A percentile compares a stretch with the other conserved stretches of the same genome.
Evolutionary conservation across 2,113 vertebrate species (phyloP).

Genomic region (Syngnathus typhle): DNA sequence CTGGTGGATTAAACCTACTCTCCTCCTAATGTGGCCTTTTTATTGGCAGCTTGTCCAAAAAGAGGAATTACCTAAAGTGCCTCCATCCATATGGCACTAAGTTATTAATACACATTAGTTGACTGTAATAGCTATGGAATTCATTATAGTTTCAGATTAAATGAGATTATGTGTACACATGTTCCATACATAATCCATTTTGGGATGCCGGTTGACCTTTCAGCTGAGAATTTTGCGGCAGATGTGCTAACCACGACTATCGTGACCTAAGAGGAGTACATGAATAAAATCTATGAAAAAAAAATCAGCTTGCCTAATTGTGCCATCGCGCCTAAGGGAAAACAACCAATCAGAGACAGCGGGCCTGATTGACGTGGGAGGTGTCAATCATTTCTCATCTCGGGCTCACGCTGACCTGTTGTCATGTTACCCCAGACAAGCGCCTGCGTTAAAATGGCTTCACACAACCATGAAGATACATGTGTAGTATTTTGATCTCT

Average conservation of each 20-base stretch:
- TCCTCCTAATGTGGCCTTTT: slow-evolving; percentile 36
- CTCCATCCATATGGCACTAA: slow-evolving; percentile 56
- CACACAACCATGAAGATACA: neutral
- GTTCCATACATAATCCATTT: neutral
- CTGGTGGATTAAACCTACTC: slow-evolving; percentile 51
- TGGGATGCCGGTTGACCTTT: neutral
- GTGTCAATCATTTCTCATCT: neutral
- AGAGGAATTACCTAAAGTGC: slow-evolving; percentile 60
- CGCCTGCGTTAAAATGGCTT: too few species aligned
- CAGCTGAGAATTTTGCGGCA: neutral
- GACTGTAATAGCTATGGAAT: slow-evolving; percentile 58
- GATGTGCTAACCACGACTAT: neutral
- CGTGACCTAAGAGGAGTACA: neutral
- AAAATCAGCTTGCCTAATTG: too few species aligned
- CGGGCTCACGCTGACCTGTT: too few species aligned
- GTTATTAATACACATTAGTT: slow-evolving; percentile 68
- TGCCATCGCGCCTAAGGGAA: too few species aligned
- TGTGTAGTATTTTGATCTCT: slow-evolving; percentile 23
- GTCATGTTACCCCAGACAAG: too few species aligned
- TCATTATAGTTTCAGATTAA: slow-evolving; percentile 61
- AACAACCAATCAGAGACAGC: too few species aligned
- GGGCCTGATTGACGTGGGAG: too few species aligned
- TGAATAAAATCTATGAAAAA: neutral
- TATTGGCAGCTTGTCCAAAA: slow-evolving; percentile 63
- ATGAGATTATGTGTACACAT: slow-evolving; percentile 17